Evolutionary conservation across 2,113 vertebrate species (phyloP), one percentile per base, ranked within the genome.

Genomic region (Colinus virginianus): DNA sequence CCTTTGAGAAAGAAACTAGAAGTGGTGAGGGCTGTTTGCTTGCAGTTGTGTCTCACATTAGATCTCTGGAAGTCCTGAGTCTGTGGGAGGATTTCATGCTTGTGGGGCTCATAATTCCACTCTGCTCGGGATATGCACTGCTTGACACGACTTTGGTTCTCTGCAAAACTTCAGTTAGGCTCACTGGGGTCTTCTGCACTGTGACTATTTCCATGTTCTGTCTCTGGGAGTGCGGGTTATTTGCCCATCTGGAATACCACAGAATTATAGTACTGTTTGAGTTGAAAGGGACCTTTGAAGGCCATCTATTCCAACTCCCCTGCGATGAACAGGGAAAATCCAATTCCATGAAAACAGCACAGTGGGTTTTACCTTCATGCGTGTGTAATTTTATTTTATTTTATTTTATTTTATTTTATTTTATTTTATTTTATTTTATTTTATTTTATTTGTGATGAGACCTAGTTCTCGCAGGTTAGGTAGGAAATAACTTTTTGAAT

Each of bases 41-140:
- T 42, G 32, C 5, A 30, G 21, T 11, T 55, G n/a, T 36, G 28
- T 74, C 79, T 48, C 70, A 8, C 68, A 56, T 1, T 5, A 42
- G 22, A 58, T 46, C 58, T 75, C 34, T 68, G 78, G 67, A 82
- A 85, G 38, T 6, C 32, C 15, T 8, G 34, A 56, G 9, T 71
- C 32, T 9, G 11, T 1, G 14, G 74, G 72, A 90, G 36, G 38
- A 36, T 30, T 42, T 26, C 9, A 38, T 42, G 0, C 34, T 34
- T 1, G 0, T n/a, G 49, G 22, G 14, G 1, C 2, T 59, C 22
- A 0, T 22, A 38, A 42, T 86, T 58, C 59, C 18, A 6, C 4
- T 69, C 45, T 19, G 1, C 0, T 0, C 19, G 58, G 66, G 55
- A 5, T 4, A 71, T 67, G 78, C 48, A 8, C 18, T 34, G 6